Evolutionary conservation across 2,113 vertebrate species (phyloP).

Genomic region (Cervus canadensis): DNA sequence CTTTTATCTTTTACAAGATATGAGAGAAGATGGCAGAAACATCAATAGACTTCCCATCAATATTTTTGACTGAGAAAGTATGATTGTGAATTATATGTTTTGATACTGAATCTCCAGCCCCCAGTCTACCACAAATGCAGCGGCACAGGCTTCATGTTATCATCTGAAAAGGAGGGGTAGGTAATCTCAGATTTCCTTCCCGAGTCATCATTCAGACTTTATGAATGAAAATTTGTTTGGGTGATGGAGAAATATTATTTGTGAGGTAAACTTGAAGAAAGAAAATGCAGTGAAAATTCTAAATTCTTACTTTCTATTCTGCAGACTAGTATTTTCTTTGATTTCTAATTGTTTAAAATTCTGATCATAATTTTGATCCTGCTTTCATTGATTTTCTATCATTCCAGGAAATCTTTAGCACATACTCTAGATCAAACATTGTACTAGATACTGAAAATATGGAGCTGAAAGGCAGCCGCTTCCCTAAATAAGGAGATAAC

Average conservation of each 20-base stretch:
- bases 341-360: neutral
- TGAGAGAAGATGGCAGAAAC: neutral
- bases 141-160: neutral
- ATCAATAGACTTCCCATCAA: neutral
- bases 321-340: neutral
- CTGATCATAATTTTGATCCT: neutral
- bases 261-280: neutral
- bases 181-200: neutral
- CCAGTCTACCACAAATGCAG: neutral
- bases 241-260: neutral
- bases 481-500: neutral
- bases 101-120: neutral
- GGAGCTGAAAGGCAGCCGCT: neutral
- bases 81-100: neutral
- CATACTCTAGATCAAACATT: neutral
- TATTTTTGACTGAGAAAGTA: neutral
- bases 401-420: neutral
- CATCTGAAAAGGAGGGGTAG: neutral
- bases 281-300: neutral
- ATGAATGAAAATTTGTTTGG: neutral
- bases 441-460: neutral
- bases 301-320: neutral
- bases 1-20: neutral
- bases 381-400: neutral
- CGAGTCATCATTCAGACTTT: neutral